Evolutionary conservation across 2,888 invertebrate species (phyloP).

Genomic region (Vandiemenella viatica): DNA sequence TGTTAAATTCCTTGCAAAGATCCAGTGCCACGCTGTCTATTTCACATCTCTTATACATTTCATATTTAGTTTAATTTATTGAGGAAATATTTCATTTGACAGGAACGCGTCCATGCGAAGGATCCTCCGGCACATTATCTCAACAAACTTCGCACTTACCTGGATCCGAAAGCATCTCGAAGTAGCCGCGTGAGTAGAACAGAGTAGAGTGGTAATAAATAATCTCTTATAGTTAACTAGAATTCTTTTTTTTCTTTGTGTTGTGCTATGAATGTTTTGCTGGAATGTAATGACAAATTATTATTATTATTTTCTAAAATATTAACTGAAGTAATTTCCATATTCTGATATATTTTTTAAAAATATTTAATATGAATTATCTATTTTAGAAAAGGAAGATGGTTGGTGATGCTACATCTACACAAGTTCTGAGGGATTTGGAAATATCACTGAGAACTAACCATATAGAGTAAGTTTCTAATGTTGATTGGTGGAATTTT

Average conservation of each 20-base stretch:
- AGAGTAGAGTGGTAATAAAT: background rate
- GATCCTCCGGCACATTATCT: constrained; percentile 94
- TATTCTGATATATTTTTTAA: background rate
- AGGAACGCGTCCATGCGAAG: constrained; percentile 97
- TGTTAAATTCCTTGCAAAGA: too few relatives aligned
- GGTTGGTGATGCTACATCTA: constrained; percentile 93
- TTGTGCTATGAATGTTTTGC: too few relatives aligned
- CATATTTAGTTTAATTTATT: too few relatives aligned
- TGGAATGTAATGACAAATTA: background rate
- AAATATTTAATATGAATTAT: background rate
- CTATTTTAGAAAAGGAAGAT: constrained; percentile 80
- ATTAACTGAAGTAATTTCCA: background rate
- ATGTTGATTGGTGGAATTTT: too few relatives aligned
- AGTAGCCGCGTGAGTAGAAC: constrained; percentile 71
- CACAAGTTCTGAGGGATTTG: constrained; percentile 92
- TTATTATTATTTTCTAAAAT: background rate
- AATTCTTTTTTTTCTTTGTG: too few relatives aligned
- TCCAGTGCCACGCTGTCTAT: too few relatives aligned
- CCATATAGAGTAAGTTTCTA: constrained; percentile 84
- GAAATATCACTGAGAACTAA: constrained; percentile 98
- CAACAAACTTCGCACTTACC: constrained; percentile 83
- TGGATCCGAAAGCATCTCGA: constrained; percentile 90
- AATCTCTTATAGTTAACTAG: too few relatives aligned
- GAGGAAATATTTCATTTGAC: too few relatives aligned
- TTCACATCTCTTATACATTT: too few relatives aligned